phyloP scores from a whole-genome alignment of 1,140 invertebrate species.

The Ruditapes philippinarum region DNA sequence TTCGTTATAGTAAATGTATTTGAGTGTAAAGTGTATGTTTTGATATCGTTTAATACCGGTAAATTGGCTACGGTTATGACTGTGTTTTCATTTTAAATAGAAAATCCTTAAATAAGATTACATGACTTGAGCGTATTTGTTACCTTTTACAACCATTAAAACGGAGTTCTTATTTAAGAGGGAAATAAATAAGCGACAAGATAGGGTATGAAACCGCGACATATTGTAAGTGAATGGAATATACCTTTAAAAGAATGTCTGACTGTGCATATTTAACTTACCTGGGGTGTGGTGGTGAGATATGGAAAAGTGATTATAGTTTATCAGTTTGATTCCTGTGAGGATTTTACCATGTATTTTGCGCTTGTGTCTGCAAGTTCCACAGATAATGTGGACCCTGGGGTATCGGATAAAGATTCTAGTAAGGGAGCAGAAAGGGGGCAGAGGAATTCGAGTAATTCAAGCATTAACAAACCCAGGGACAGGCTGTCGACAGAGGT shows the following conservation, averaged over 20 bases:
- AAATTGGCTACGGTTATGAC: conserved; percentile 14
- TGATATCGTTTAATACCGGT: conserved; percentile 15
- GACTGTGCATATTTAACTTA: conserved; percentile 28
- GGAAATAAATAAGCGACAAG: neutral
- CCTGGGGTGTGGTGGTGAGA: neutral
- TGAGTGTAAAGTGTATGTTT: conserved; percentile 24
- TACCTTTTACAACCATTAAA: neutral
- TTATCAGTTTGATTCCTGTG: neutral
- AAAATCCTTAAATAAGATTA: conserved; percentile 46
- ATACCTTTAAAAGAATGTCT: neutral
- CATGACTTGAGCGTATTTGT: conserved; percentile 23
- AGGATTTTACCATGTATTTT: conserved; percentile 34
- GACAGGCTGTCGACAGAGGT: neutral
- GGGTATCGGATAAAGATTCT: neutral
- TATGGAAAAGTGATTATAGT: neutral
- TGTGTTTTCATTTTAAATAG: conserved; percentile 12
- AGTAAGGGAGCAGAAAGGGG: neutral
- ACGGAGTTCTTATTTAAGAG: neutral
- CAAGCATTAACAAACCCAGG: neutral
- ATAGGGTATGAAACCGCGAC: neutral
- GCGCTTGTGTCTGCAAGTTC: conserved; percentile 41
- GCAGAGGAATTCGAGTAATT: neutral
- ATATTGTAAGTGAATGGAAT: conserved; percentile 15
- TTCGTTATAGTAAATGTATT: neutral
- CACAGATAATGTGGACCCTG: neutral